These are phyloP conservation scores for Microtus richardsoni DNA, from an alignment of 2,113 vertebrate species.

Conservation along the genomic window DNA sequence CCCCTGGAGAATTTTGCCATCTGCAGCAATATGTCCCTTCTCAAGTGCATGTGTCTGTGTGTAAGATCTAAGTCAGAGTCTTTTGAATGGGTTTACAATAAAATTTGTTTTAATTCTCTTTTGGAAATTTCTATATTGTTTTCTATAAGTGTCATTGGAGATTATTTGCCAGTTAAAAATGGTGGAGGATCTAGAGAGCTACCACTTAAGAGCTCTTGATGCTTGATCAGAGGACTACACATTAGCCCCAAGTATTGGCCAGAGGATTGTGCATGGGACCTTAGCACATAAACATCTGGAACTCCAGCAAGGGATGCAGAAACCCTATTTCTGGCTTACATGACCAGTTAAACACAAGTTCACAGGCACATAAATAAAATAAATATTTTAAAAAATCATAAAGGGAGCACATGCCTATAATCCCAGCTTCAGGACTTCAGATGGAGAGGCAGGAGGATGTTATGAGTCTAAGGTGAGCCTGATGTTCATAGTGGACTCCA, in stretches of 20 bases:
- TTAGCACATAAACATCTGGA: neutral
- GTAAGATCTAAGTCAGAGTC: neutral
- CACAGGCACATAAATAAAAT: neutral
- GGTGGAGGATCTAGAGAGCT: neutral
- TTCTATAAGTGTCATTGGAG: neutral
- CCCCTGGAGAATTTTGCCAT: neutral
- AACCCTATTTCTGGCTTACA: neutral
- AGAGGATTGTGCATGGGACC: neutral
- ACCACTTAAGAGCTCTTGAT: neutral
- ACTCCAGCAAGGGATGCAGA: neutral
- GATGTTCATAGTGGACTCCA: neutral
- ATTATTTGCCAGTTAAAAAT: neutral
- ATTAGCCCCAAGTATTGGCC: neutral
- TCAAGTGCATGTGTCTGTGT: neutral
- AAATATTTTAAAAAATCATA: neutral
- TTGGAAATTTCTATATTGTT: neutral
- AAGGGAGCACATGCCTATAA: neutral
- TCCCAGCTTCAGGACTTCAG: neutral
- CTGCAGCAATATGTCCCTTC: neutral
- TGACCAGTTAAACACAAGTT: neutral
- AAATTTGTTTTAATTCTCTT: slow-evolving; percentile 30
- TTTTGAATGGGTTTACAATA: neutral
- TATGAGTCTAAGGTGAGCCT: neutral
- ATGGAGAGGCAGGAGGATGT: neutral
- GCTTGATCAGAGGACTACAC: neutral